Conservation (phyloP, 37 sponge, comb jelly and placozoan genomes). For the Eunapius fragilis region DNA sequence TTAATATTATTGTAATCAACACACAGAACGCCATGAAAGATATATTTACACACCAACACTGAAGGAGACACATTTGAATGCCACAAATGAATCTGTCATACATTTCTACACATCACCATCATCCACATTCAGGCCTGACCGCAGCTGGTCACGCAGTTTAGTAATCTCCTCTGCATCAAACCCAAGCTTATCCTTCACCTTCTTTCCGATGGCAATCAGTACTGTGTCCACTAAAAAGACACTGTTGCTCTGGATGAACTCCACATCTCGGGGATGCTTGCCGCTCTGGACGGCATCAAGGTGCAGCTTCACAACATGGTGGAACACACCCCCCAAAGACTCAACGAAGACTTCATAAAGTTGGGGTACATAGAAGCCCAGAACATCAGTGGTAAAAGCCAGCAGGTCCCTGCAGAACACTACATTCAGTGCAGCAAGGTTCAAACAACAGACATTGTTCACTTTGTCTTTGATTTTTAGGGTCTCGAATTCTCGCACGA, state of each 20-base stretch:
- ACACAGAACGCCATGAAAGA: neutral
- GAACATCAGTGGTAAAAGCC: conserved; percentile 49
- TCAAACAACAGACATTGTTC: conserved; percentile 62
- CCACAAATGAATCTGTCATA: neutral
- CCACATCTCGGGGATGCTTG: conserved; percentile 30
- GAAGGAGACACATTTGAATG: neutral
- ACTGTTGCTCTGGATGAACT: conserved; percentile 65
- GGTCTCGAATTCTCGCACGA: conserved; percentile 70
- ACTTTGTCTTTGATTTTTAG: conserved; percentile 67
- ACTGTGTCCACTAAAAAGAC: conserved; percentile 66
- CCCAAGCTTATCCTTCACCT: conserved; percentile 43
- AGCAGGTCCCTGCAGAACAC: conserved; percentile 54
- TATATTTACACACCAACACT: neutral
- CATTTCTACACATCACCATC: neutral
- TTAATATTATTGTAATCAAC: too few species aligned
- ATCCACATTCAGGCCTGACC: neutral
- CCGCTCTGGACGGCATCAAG: conserved; percentile 54
- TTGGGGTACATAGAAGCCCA: conserved; percentile 67
- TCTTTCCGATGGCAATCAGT: conserved; percentile 52
- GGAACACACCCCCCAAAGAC: conserved; percentile 68
- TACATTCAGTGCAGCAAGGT: conserved; percentile 73
- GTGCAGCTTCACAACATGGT: conserved; percentile 44
- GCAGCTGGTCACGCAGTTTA: conserved; percentile 50
- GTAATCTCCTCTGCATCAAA: conserved; percentile 62
- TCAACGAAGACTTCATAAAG: conserved; percentile 54